Evolutionary conservation across 2,888 invertebrate genomes (phyloP).

Genomic region (Tenodera sinensis): DNA sequence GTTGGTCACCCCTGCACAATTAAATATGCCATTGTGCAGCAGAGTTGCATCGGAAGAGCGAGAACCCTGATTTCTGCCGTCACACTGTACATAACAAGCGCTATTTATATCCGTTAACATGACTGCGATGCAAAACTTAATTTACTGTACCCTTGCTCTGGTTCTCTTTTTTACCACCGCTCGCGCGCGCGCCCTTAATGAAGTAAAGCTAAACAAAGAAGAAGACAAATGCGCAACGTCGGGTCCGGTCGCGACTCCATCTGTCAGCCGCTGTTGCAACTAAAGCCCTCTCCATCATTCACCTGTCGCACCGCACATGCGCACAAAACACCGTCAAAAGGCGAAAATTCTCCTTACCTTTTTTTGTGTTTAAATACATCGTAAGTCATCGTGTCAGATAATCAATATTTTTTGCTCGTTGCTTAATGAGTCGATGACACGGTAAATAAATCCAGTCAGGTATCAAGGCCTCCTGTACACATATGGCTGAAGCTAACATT

Average conservation of each 20-base stretch:
- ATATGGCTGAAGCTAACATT: neutral
- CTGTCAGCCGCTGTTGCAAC: conserved; percentile 11
- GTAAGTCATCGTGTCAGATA: neutral
- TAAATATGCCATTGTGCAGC: too few species aligned
- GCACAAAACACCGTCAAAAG: neutral
- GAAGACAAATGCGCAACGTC: conserved; percentile 4
- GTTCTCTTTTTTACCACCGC: neutral
- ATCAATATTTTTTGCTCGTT: neutral
- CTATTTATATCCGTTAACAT: neutral
- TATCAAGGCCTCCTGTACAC: neutral
- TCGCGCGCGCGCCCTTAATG: neutral
- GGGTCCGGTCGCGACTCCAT: neutral
- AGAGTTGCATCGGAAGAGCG: too few species aligned
- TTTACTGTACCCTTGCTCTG: neutral
- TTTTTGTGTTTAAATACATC: neutral
- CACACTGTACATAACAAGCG: neutral
- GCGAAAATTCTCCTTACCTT: neutral
- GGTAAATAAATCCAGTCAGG: neutral
- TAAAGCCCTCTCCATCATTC: neutral
- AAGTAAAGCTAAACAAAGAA: neutral
- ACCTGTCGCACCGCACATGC: neutral
- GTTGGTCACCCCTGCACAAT: too few species aligned
- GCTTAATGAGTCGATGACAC: neutral
- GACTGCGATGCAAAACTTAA: neutral
- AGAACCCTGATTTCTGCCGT: neutral